Conservation (phyloP, 1,140 invertebrate genomes). For the Drosophila gunungcola region DNA sequence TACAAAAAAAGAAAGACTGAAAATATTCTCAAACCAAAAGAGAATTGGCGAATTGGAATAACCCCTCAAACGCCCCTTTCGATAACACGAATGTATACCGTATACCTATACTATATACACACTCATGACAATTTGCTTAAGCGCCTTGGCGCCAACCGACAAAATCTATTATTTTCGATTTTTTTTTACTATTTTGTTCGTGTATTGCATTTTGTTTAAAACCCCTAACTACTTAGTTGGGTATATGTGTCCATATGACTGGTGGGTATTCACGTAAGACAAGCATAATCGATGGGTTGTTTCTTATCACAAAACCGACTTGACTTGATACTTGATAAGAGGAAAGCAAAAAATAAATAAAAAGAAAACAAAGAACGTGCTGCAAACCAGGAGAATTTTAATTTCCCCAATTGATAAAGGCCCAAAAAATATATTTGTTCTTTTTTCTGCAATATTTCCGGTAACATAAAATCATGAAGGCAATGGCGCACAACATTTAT, state of each 20-base stretch:
- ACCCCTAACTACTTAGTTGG: conserved; percentile 22
- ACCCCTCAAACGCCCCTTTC: conserved; percentile 30
- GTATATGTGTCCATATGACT: conserved; percentile 6
- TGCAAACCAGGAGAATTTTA: conserved; percentile 19
- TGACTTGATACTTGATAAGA: conserved; percentile 26
- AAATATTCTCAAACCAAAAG: conserved; percentile 15
- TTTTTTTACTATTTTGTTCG: conserved; percentile 7
- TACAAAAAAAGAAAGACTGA: not conserved
- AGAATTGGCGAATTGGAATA: conserved; percentile 46
- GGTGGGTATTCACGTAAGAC: conserved; percentile 54
- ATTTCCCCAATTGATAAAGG: conserved; percentile 51
- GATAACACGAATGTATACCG: conserved; percentile 20
- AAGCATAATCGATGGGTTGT: conserved; percentile 54
- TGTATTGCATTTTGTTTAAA: conserved; percentile 32
- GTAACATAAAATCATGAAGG: not conserved
- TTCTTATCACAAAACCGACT: conserved; percentile 34
- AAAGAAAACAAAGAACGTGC: conserved; percentile 18
- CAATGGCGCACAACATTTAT: too few species aligned
- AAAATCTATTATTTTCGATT: conserved; percentile 49
- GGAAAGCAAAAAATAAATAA: conserved; percentile 12
- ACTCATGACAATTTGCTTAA: conserved; percentile 50
- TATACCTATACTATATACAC: not conserved
- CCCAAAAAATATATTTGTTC: conserved; percentile 31
- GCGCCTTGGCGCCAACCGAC: conserved; percentile 59
- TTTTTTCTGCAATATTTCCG: conserved; percentile 24